Evolutionary conservation across 2,113 vertebrate genomes (phyloP), one percentile per base, ranked within the genome.

Genomic region (Chaetodon auriga): DNA sequence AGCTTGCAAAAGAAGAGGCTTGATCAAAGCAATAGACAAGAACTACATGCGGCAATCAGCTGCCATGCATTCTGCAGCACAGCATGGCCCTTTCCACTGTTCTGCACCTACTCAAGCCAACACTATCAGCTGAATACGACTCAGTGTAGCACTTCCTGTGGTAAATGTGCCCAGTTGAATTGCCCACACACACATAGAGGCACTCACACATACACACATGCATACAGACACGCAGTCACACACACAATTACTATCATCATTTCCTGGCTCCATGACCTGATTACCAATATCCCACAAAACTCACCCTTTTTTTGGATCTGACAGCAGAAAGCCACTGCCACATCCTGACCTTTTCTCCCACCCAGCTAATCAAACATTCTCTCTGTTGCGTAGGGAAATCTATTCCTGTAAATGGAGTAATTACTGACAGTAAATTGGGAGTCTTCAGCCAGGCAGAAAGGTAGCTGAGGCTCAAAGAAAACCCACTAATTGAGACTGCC

Each of bases 371-470:
- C 87, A 92, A 89, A 90, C 79, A 82, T 87, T 80, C 84, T 72
- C 80, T 88, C 65, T 75, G 69, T 80, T 76, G 64, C 41, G 35
- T 69, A 58, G 38, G 65, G 38, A 81, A 85, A 82, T 54, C 60
- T 78, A 80, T 89, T 90, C 61, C 72, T 89, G 76, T 91, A 93
- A 92, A 93, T 87, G 77, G 75, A 89, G 81, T 93, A 93, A 94
- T 94, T 94, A 93, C 92, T 86, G 83, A 78, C 71, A 84, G 90
- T 61, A 89, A 90, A 93, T 88, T 81, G 75, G 77, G 83, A 80
- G 85, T 87, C 65, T 84, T 87, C 69, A 79, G 80, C 61, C 60
- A 36, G 46, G 65, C 80, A 80, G 73, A 88, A 83, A 91, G 85
- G 81, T 73, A 90, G 81, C 66, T 36, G 64, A 69, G 77, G 68